Base-by-base conservation (phyloP, 2,888 invertebrate species). In the Punctoribates punctum region DNA sequence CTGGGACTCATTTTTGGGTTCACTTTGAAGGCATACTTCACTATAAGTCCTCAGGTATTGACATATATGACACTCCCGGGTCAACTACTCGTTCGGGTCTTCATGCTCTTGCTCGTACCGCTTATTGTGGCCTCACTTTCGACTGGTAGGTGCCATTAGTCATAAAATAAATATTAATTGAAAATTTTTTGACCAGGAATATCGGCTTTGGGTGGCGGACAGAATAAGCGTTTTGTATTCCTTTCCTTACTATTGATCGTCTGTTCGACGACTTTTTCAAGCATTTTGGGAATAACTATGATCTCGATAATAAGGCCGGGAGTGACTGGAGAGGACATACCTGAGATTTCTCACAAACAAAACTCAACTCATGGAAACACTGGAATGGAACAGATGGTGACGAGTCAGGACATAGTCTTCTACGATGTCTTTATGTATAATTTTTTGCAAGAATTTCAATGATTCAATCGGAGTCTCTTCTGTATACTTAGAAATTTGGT, bases 401-500 rank as follows among this genome's bases (percentile, higher is more conserved):
- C 70, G 1, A 70, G 38, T 57, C 34, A 54, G 23, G 38, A 73
- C 9, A 17, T 29, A 4, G 48, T 17, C n/a, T 17, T 48, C 11
- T 54, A 20, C 4, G 54, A 54, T 20, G 54, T 54, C 20, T 20
- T 54, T n/a, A 54, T 54, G 54, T 54, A 17, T 8, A 20, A 20
- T 1, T n/a, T 17, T 17, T 3, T 8, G 11, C 11, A 17, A 17
- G n/a, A n/a, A n/a, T n/a, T n/a, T n/a, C n/a, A n/a, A n/a, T n/a
- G n/a, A n/a, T n/a, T n/a, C n/a, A n/a, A n/a, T n/a, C n/a, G n/a
- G n/a, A n/a, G n/a, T n/a, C 48, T 2, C n/a, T 29, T 6, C 29
- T 57, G 1, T 5, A 34, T 34, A 23, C 15, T 1, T n/a, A 76
- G 76, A 46, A 76, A 76, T 62, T 23, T 76, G 0, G 20, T 76